Evolutionary conservation across 2,113 vertebrate species (phyloP), one percentile per base, ranked within the genome.

Genomic region (Nematolebias whitei): DNA sequence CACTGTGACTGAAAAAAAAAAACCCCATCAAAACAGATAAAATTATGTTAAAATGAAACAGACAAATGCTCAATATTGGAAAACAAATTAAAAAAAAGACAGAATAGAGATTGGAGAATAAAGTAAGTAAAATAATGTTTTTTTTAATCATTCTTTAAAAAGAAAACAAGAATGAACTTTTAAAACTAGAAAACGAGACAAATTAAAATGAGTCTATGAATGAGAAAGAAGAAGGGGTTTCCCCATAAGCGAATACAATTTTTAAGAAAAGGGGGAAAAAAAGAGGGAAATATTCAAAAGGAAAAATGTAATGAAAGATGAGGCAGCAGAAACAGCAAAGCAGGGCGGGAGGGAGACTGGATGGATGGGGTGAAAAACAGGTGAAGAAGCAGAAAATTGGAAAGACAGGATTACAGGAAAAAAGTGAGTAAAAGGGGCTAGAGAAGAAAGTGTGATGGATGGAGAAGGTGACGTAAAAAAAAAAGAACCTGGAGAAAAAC

Each of bases 341-440:
- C 14, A 38, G 20, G 47, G 14, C 19, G 39, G 61, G 8, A 19
- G 44, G 43, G 39, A 19, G 44, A 12, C 2, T 58, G 68, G 61
- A 80, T 71, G 68, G 76, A 82, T 64, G 51, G 49, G 53, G 44
- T 54, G 20, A 63, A 75, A 80, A 79, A 81, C 67, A 62, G 78
- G 78, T 78, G 74, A 77, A 70, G 63, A 67, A 38, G 79, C 76
- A 71, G 51, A 76, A 74, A 71, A 68, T 50, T 49, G 43, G 18
- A 67, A 60, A 54, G 13, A 53, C 48, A 55, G 20, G 43, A 68
- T 78, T 45, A 73, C n/a, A 62, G 40, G 71, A 20, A 60, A 54
- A 15, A 67, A n/a, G 13, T 53, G 47, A 72, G 32, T 41, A 32
- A 61, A 61, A 39, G 47, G n/a, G 7, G 20, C 20, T 43, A 23